Base-by-base conservation (phyloP, 1,140 invertebrate genomes). In the Lucilia cuprina region DNA sequence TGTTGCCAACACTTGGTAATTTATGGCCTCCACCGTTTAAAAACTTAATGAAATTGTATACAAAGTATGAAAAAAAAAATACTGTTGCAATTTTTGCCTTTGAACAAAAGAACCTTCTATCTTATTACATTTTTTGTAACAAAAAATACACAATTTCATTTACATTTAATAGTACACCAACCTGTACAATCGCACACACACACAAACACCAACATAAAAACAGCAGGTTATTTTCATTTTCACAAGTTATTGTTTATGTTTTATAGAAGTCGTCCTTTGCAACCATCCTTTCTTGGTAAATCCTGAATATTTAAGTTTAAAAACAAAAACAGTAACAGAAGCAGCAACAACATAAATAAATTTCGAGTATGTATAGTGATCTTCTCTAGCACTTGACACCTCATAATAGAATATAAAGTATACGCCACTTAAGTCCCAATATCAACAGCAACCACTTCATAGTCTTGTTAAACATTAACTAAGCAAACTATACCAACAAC, bases 361-460 rank as follows among this genome's bases (percentile, higher is more conserved):
- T 49, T 49, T 80, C 10, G n/a, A 60, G 55, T 41, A 19, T 80
- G 41, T 80, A 80, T 80, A 80, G 77, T 80, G 77, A 80, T 80
- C 74, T 75, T 77, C 87, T 60, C 50, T 60, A n/a, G 55, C 89
- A 90, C 89, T 90, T 90, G 89, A 90, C 89, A 90, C 89, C 88
- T 90, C 89, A 90, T 90, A 89, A 90, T 90, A 88, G 89, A 90
- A 90, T 89, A 88, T 82, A 80, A 89, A 89, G 88, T 89, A 89
- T 89, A 89, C 88, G 88, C 88, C 88, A 89, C 86, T 87, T 86
- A 85, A 25, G 84, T 82, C 87, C 80, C 41, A 50, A 47, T 49
- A 80, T 49, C 41, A 80, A 80, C 77, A 78, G 8, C 75, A 80
- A 80, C 77, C 41, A 49, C 77, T 77, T 77, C 30, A 77, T 41